Conservation (phyloP, 2,888 invertebrate species). For the Sinotaia quadrata region DNA sequence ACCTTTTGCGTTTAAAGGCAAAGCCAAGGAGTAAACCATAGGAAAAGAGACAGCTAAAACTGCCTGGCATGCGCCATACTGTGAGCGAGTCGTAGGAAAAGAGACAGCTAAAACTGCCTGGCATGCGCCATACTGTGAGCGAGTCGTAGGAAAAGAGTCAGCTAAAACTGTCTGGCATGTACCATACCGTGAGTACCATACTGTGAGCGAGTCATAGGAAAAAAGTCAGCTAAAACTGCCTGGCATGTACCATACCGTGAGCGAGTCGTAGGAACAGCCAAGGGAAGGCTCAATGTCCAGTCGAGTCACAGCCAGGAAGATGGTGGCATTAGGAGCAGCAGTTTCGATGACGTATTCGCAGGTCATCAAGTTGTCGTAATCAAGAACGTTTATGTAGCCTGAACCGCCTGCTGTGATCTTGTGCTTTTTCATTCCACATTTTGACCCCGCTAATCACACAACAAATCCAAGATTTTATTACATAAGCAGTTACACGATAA, state of each 20-base stretch:
- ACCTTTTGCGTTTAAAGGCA: too few species aligned
- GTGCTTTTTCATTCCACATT: conserved; percentile 21
- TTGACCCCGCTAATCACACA: not conserved
- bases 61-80: too few species aligned
- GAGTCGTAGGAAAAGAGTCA: too few species aligned
- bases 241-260: too few species aligned
- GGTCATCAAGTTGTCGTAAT: conserved; percentile 53
- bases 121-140: too few species aligned
- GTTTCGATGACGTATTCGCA: conserved; percentile 51
- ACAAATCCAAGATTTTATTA: not conserved
- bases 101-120: conserved; percentile 7
- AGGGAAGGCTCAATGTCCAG: conserved; percentile 51
- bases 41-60: too few species aligned
- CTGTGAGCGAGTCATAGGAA: too few species aligned
- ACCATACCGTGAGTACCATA: conserved; percentile 51
- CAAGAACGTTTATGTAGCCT: conserved; percentile 45
- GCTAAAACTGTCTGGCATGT: too few species aligned
- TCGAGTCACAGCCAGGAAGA: conserved; percentile 45
- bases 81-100: not conserved
- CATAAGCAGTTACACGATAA: not conserved
- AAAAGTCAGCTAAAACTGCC: conserved; percentile 6
- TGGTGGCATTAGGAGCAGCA: conserved; percentile 37
- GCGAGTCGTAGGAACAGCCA: conserved; percentile 49
- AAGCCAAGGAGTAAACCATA: too few species aligned
- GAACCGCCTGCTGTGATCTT: conserved; percentile 36